Evolutionary conservation across 2,888 invertebrate genomes (phyloP).

Genomic region (Caenorhabditis sp.): DNA sequence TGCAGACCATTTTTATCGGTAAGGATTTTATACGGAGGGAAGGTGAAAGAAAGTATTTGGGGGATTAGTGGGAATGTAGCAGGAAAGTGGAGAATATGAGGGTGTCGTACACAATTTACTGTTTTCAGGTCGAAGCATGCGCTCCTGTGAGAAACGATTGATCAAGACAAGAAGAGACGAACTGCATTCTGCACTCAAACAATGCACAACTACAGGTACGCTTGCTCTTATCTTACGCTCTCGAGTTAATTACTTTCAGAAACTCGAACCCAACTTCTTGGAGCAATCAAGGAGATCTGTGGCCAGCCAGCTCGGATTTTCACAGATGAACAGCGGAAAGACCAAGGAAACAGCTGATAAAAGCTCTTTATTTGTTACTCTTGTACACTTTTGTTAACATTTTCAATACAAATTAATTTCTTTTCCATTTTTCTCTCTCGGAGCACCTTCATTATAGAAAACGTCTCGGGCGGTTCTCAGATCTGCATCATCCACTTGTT

Average conservation of each 20-base stretch:
- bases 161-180: slow-evolving; percentile 66
- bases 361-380: slow-evolving; percentile 20
- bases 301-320: slow-evolving; percentile 59
- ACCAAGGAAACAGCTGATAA: slow-evolving; percentile 21
- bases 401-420: not conserved
- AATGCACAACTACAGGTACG: slow-evolving; percentile 33
- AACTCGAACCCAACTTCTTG: slow-evolving; percentile 38
- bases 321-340: slow-evolving; percentile 41
- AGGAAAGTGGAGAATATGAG: no score
- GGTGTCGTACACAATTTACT: no score
- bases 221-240: not conserved
- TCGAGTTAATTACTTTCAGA: not conserved
- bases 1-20: slow-evolving; percentile 71
- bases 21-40: not conserved
- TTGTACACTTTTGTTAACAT: slow-evolving; percentile 46
- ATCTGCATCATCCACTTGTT: slow-evolving; percentile 28
- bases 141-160: slow-evolving; percentile 71
- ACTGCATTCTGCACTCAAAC: slow-evolving; percentile 43
- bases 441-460: slow-evolving; percentile 9
- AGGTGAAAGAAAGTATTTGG: no score
- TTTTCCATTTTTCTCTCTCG: slow-evolving; percentile 4
- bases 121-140: slow-evolving; percentile 69
- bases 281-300: slow-evolving; percentile 46
- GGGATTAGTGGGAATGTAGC: no score
- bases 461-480: slow-evolving; percentile 39